Evolutionary conservation across 2,797 vertebrate genomes (phyloP), one percentile per base, ranked within the genome.

Genomic region (Setipinna tenuifilis): DNA sequence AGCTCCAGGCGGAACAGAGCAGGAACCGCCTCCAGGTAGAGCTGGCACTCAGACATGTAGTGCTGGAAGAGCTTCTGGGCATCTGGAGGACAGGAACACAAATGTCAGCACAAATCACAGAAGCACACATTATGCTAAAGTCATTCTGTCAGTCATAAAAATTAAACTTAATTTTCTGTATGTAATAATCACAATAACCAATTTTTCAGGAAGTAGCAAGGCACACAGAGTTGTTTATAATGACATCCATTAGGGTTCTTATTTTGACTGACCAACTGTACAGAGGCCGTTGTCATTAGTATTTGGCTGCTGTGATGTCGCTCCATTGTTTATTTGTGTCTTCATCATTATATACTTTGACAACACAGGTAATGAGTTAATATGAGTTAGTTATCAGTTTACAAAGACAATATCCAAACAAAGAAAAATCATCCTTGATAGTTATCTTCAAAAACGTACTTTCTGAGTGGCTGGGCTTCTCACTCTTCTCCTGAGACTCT

Each of bases 1-100:
- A 99, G 95, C 92, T 99, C 98, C 90, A 99, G 92, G 48, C 97
- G 96, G 88, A 99, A 93, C 88, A 97, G 93, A 87, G 95, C 92
- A 0, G 98, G 98, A 83, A 98, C 44, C 0, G 93, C 93, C 89
- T 95, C 94, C 90, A 99, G 93, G 88, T 96, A 97, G 85, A 97
- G 95, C 90, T 97, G 97, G 91, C 98, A 99, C 91, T 97, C 97
- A 0, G 91, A 94, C 88, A 98, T 93, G 92, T 96, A 98, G 84
- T 93, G 94, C 90, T 95, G 92, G 91, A 99, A 98, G 90, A 95
- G 86, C 80, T 92, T 68, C 83, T 93, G 93, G 90, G 83, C 92
- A 91, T 93, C 98, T 98, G 93, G 46, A 86, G 68, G 83, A 11
- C 88, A 88, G 31, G 83, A 75, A 54, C 54, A 83, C 91, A 86